These are phyloP conservation scores for Xestia sexstrigata DNA, from an alignment of 2,888 invertebrate genomes.

Conservation along the genomic window DNA sequence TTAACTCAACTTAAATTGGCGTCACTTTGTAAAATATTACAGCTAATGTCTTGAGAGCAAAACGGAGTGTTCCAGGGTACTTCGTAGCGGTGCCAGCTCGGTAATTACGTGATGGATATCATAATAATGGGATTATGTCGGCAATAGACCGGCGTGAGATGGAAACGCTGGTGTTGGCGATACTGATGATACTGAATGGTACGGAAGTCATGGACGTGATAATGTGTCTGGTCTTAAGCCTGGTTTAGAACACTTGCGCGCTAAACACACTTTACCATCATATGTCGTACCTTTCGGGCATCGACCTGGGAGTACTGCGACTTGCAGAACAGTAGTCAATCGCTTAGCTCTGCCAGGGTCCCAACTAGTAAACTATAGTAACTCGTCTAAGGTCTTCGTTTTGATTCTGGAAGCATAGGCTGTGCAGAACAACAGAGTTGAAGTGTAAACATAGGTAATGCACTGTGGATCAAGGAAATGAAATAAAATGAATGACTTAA, in stretches of 20 bases:
- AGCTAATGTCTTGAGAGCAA: conserved; percentile 9
- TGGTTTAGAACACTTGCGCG: not conserved
- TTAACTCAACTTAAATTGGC: conserved; percentile 23
- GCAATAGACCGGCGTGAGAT: not conserved
- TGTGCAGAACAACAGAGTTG: not conserved
- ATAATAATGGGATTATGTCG: conserved; percentile 23
- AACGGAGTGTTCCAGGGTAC: conserved; percentile 4
- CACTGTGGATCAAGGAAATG: not conserved
- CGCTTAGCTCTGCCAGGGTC: not conserved
- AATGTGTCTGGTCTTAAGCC: no score
- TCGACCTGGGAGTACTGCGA: not conserved
- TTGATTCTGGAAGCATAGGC: not conserved
- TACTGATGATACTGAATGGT: not conserved
- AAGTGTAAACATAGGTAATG: not conserved
- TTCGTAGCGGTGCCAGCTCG: conserved; percentile 19
- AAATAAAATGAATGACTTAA: not conserved
- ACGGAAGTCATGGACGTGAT: not conserved
- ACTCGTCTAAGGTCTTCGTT: not conserved
- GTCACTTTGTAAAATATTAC: conserved; percentile 25
- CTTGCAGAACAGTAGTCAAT: not conserved
- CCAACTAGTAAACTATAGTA: not conserved
- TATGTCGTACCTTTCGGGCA: not conserved
- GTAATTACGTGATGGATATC: conserved; percentile 36
- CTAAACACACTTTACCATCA: not conserved
- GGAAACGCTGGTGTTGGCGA: not conserved